A percentile compares a stretch with the other conserved stretches of the same genome.
These are phyloP conservation scores for Patella caerulea DNA, from an alignment of 2,888 invertebrate species.

Conservation along the genomic window DNA sequence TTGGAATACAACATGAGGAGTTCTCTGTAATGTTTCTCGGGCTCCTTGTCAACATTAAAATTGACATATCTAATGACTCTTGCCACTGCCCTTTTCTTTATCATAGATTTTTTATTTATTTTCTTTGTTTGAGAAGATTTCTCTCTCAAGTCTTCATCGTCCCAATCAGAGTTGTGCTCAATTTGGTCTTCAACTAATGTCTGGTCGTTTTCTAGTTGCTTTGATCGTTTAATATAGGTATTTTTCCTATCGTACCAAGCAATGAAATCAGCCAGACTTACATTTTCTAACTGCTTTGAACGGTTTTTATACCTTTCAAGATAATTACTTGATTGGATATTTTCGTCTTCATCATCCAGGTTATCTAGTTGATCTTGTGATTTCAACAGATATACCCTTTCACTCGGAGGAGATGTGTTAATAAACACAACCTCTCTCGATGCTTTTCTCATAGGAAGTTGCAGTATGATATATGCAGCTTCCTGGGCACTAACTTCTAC, in stretches of 20 bases:
- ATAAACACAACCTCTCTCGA: slow-evolving; percentile 41
- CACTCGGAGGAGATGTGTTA: slow-evolving; percentile 33
- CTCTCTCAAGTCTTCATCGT: slow-evolving; percentile 18
- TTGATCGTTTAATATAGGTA: neutral
- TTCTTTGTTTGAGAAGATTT: slow-evolving; percentile 29
- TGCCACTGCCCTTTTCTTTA: slow-evolving; percentile 9
- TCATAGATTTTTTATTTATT: slow-evolving; percentile 17
- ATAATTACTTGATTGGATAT: slow-evolving; percentile 35
- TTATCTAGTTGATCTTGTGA: no score
- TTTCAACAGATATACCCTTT: no score
- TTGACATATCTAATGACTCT: slow-evolving; percentile 38
- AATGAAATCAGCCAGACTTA: slow-evolving; percentile 38
- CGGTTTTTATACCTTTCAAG: slow-evolving; percentile 37
- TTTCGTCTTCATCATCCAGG: neutral
- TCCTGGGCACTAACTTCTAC: slow-evolving; percentile 57
- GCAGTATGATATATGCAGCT: slow-evolving; percentile 46
- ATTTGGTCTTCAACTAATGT: no score
- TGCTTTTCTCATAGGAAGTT: slow-evolving; percentile 42
- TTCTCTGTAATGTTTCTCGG: slow-evolving; percentile 53
- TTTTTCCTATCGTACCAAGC: slow-evolving; percentile 25
- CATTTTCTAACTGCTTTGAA: slow-evolving; percentile 27
- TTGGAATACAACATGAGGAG: slow-evolving; percentile 44
- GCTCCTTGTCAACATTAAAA: slow-evolving; percentile 42
- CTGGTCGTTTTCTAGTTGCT: neutral
- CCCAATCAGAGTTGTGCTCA: slow-evolving; percentile 9